Percentiles rank a stretch among this genome's conserved stretches.
Conservation (phyloP, 2,888 invertebrate species). For the Ochropacha duplaris region DNA sequence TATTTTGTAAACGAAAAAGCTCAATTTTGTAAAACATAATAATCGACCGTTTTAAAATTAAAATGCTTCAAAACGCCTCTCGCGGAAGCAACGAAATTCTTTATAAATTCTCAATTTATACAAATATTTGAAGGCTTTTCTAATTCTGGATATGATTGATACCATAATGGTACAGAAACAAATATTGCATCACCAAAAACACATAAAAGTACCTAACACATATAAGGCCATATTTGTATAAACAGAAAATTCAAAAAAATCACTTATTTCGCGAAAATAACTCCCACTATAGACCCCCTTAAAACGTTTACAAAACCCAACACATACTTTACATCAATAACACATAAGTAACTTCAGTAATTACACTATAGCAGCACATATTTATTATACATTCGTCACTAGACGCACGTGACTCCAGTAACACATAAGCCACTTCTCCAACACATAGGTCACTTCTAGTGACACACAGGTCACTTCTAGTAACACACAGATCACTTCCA, state of each 20-base stretch:
- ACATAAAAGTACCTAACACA: too few relatives aligned
- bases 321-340: background rate
- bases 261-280: background rate
- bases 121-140: too few relatives aligned
- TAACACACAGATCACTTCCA: background rate
- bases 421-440: background rate
- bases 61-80: background rate
- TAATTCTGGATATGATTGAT: too few relatives aligned
- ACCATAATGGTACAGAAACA: too few relatives aligned
- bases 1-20: constrained; percentile 5
- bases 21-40: constrained; percentile 6
- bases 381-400: too few relatives aligned
- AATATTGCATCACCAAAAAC: too few relatives aligned
- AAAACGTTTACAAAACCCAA: background rate
- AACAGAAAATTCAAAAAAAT: too few relatives aligned
- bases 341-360: background rate
- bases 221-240: too few relatives aligned
- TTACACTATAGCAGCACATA: background rate
- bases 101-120: too few relatives aligned
- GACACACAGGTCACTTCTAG: background rate
- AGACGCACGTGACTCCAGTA: background rate
- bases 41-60: background rate
- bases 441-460: background rate
- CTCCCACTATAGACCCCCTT: background rate
- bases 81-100: too few relatives aligned